These are phyloP conservation scores for Thalassoma bifasciatum DNA, from an alignment of 2,113 vertebrate genomes.

Conservation along the genomic window DNA sequence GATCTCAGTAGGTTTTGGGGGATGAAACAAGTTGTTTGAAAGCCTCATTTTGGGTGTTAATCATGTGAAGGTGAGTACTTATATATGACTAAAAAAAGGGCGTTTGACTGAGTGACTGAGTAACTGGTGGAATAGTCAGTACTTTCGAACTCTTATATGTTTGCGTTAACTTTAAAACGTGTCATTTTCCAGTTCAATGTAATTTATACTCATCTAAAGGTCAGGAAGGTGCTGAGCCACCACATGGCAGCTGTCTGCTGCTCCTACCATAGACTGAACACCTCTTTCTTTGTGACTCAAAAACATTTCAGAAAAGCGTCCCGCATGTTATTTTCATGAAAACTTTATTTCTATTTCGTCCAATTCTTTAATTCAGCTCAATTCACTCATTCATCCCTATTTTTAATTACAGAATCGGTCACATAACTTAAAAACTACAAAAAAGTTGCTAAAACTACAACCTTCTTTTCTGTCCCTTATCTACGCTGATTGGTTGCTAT, in stretches of 20 bases:
- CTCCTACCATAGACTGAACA: too few relatives aligned
- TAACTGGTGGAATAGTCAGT: too few relatives aligned
- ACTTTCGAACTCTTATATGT: too few relatives aligned
- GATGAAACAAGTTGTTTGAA: too few relatives aligned
- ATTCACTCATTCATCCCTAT: not conserved
- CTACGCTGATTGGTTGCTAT: conserved; percentile 35
- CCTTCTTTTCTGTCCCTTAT: conserved; percentile 31
- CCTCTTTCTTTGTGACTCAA: not conserved
- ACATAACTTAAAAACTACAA: conserved; percentile 73
- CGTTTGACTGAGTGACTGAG: too few relatives aligned
- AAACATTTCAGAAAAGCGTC: not conserved
- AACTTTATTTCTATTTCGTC: not conserved
- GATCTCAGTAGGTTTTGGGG: too few relatives aligned
- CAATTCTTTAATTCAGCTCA: not conserved
- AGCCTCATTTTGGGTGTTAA: too few relatives aligned
- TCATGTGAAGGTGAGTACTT: too few relatives aligned
- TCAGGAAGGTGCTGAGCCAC: conserved; percentile 11
- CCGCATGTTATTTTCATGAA: not conserved
- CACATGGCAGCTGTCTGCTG: conserved; percentile 6
- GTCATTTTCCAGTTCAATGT: too few relatives aligned
- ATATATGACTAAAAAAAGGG: too few relatives aligned
- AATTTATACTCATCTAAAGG: too few relatives aligned
- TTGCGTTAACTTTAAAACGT: too few relatives aligned
- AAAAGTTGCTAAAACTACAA: not conserved
- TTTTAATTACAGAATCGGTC: not conserved